A percentile compares a stretch with the other conserved stretches of the same genome.
Conservation (phyloP, 2,797 vertebrate genomes). For the Masticophis lateralis region DNA sequence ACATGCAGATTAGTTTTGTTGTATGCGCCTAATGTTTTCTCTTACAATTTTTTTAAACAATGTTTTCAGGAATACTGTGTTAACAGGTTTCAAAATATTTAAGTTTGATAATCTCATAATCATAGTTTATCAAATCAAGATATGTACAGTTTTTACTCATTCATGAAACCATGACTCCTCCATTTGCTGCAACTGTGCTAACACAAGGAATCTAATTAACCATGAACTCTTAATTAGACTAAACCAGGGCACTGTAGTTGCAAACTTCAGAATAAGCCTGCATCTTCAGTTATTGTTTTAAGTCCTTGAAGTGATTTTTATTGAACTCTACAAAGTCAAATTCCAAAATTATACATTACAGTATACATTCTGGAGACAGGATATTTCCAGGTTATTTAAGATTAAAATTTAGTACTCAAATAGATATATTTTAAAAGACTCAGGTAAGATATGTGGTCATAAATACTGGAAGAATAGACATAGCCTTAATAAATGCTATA, state of each 20-base stretch:
- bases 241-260: not conserved
- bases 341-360: not conserved
- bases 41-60: not conserved
- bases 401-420: not conserved
- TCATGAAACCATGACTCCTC: not conserved
- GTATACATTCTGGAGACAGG: not conserved
- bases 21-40: not conserved
- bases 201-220: not conserved
- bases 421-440: not conserved
- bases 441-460: not conserved
- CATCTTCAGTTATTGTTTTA: not conserved
- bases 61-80: not conserved
- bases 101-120: not conserved
- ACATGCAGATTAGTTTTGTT: not conserved
- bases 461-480: not conserved
- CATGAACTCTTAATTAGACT: not conserved
- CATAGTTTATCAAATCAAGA: not conserved
- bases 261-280: not conserved
- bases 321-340: not conserved
- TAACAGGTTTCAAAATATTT: not conserved
- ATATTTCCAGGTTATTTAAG: not conserved
- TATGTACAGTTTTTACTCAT: not conserved
- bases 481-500: not conserved
- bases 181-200: not conserved
- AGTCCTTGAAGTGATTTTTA: not conserved